phyloP scores from a whole-genome alignment of 2,888 invertebrate genomes.

The Ochlodes sylvanus region DNA sequence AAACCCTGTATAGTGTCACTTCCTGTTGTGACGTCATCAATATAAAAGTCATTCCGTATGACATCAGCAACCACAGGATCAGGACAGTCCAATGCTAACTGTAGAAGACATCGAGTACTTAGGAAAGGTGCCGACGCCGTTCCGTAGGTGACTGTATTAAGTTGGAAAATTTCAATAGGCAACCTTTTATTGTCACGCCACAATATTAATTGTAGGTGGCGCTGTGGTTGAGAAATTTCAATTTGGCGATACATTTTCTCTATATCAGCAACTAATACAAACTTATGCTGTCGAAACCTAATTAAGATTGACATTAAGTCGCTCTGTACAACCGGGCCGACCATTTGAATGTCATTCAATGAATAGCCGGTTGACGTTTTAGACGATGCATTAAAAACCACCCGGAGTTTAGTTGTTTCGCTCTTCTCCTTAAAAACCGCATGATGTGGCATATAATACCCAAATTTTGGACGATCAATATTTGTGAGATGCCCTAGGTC shows the following conservation, averaged over 20 bases:
- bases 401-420: slow-evolving; percentile 9
- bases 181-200: background rate
- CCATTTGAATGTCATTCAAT: background rate
- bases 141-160: no score
- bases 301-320: slow-evolving; percentile 9
- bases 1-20: no score
- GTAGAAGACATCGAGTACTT: no score
- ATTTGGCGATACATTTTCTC: slow-evolving; percentile 1
- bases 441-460: no score
- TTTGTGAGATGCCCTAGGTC: no score
- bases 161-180: background rate
- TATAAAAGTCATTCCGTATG: no score
- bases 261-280: background rate
- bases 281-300: slow-evolving; percentile 4
- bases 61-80: no score
- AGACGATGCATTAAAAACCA: slow-evolving; percentile 12
- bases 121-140: no score
- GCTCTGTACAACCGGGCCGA: background rate
- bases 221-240: background rate
- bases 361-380: slow-evolving; percentile 4
- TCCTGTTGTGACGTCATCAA: no score
- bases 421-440: no score
- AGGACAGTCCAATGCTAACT: no score
- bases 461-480: no score
- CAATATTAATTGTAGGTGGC: slow-evolving; percentile 2